Percentiles rank a stretch among this genome's conserved stretches.
These are phyloP conservation scores for Lutjanus campechanus DNA, from an alignment of 2,797 vertebrate genomes.

Conservation along the genomic window DNA sequence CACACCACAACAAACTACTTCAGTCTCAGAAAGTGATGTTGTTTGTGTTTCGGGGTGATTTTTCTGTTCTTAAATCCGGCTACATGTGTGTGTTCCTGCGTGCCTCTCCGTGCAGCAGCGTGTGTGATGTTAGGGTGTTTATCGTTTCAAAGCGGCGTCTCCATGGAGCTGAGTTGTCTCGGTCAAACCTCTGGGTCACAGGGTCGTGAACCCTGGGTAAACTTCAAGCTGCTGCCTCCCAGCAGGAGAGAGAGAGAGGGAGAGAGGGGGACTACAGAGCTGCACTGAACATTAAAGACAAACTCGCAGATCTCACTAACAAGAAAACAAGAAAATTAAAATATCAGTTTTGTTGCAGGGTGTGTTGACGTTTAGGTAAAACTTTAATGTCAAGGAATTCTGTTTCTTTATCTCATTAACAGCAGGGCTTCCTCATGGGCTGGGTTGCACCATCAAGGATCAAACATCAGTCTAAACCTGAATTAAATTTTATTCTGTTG, in stretches of 20 bases:
- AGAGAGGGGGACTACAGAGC: constrained; percentile 19
- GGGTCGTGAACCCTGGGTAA: constrained; percentile 71
- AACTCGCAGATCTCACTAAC: neutral
- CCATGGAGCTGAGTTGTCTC: constrained; percentile 73
- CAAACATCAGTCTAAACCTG: no score
- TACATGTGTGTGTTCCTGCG: neutral
- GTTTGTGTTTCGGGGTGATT: constrained; percentile 2
- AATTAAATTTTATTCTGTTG: no score
- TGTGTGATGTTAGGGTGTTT: constrained; percentile 64
- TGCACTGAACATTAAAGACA: constrained; percentile 10
- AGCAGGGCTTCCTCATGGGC: neutral
- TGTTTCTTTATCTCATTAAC: neutral
- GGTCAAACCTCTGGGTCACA: constrained; percentile 69
- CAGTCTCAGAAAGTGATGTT: neutral
- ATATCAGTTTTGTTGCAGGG: neutral
- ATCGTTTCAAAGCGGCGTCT: constrained; percentile 69
- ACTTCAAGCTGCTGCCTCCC: constrained; percentile 72
- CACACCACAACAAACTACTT: neutral
- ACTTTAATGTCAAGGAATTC: neutral
- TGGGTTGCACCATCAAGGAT: no score
- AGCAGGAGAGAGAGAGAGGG: constrained; percentile 55
- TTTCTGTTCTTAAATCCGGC: neutral
- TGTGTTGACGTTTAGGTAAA: neutral
- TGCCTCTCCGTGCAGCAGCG: constrained; percentile 13
- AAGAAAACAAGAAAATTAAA: neutral